These are phyloP conservation scores for Monochamus saltuarius DNA, from an alignment of 1,140 invertebrate genomes.

Conservation along the genomic window DNA sequence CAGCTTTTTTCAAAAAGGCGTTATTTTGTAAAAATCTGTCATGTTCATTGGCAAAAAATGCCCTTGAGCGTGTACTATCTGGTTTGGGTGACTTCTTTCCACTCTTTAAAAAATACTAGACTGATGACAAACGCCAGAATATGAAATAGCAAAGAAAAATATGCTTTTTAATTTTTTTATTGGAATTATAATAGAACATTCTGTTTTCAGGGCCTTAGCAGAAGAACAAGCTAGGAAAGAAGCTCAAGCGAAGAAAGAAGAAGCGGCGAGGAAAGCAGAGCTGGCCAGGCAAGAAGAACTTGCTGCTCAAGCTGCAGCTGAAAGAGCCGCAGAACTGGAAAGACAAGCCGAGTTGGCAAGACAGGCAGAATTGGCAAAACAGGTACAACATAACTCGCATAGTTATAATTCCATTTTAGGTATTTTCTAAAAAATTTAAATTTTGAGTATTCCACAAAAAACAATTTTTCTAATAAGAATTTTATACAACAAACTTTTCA, in stretches of 20 bases:
- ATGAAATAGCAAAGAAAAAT: not conserved
- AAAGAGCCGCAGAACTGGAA: conserved; percentile 52
- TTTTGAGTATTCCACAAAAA: too few relatives aligned
- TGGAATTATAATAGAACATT: not conserved
- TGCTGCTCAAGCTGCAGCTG: conserved; percentile 52
- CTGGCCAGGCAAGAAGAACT: conserved; percentile 49
- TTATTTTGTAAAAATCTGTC: too few relatives aligned
- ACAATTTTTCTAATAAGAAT: too few relatives aligned
- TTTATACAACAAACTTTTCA: too few relatives aligned
- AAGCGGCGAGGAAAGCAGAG: conserved; percentile 47
- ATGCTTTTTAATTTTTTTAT: conserved; percentile 4
- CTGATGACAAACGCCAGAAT: too few relatives aligned
- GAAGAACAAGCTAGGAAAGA: conserved; percentile 49
- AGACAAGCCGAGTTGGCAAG: conserved; percentile 48
- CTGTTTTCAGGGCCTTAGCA: conserved; percentile 47
- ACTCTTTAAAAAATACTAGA: too few relatives aligned
- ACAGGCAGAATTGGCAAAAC: conserved; percentile 46
- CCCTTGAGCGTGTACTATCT: too few relatives aligned
- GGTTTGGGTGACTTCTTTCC: too few relatives aligned
- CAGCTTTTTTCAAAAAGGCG: too few relatives aligned
- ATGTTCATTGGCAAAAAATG: too few relatives aligned
- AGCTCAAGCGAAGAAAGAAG: conserved; percentile 43
- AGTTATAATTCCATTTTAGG: too few relatives aligned
- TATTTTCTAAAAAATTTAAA: too few relatives aligned
- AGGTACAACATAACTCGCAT: conserved; percentile 30